Conservation (phyloP, 2,888 invertebrate genomes). For the Chironomus riparius region DNA sequence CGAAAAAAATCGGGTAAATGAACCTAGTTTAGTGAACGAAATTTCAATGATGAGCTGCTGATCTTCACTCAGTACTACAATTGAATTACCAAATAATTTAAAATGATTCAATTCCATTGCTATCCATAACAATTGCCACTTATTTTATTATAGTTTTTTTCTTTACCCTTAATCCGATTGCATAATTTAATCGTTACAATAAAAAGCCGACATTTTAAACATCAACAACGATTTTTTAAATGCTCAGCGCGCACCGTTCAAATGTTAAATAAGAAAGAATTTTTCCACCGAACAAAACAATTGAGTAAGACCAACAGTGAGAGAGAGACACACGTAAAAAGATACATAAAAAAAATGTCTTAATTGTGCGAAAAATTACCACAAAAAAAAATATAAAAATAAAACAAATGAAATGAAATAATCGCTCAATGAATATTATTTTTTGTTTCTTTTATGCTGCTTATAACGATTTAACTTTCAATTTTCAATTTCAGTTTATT, state of each 20-base stretch:
- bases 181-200: background rate
- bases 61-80: too few relatives aligned
- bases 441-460: background rate
- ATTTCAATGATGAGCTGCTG: background rate
- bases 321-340: background rate
- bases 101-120: too few relatives aligned
- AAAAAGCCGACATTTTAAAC: background rate
- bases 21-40: background rate
- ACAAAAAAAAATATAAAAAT: background rate
- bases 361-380: conserved; percentile 14
- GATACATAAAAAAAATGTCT: background rate
- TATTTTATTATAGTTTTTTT: background rate
- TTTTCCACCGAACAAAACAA: background rate
- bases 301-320: background rate
- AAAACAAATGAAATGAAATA: conserved; percentile 12
- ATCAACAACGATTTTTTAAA: background rate
- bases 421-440: background rate
- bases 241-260: background rate
- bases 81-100: too few relatives aligned
- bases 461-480: conserved; percentile 14
- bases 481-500: conserved; percentile 19
- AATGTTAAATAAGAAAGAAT: background rate
- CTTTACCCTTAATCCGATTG: background rate
- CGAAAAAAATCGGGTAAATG: background rate
- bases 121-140: too few relatives aligned